Percentiles rank a stretch among this genome's conserved stretches.
phyloP scores from a whole-genome alignment of 1,140 invertebrate species.

The Drosophila sp. region DNA sequence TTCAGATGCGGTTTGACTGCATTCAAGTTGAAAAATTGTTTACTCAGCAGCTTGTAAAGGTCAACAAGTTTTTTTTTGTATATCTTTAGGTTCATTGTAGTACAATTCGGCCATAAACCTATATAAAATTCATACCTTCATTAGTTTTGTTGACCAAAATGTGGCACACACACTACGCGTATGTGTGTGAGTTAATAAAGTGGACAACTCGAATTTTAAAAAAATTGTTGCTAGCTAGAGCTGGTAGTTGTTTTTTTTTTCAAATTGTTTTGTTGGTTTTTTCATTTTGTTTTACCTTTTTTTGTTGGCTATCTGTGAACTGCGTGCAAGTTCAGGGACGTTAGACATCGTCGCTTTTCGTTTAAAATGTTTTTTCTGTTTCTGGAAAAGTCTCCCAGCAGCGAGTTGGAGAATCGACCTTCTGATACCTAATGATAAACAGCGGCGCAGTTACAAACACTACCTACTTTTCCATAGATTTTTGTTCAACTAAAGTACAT shows the following conservation, averaged over 20 bases:
- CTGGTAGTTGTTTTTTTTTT: constrained; percentile 16
- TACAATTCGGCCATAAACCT: constrained; percentile 65
- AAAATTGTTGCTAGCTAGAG: constrained; percentile 31
- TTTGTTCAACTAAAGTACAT: no score
- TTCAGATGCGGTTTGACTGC: constrained; percentile 50
- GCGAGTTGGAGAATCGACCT: background rate
- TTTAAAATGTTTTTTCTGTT: constrained; percentile 21
- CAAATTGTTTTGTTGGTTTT: background rate
- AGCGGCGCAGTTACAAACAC: background rate
- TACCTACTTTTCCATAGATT: background rate
- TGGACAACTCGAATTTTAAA: constrained; percentile 32
- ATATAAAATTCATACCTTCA: constrained; percentile 33
- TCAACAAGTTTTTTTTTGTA: constrained; percentile 60
- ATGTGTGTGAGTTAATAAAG: constrained; percentile 41
- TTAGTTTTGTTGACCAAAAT: constrained; percentile 60
- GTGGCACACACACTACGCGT: constrained; percentile 38
- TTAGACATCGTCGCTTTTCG: constrained; percentile 26
- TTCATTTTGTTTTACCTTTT: constrained; percentile 20
- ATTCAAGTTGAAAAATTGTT: constrained; percentile 47
- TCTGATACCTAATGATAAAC: background rate
- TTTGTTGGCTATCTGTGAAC: constrained; percentile 39
- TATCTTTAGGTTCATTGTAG: constrained; percentile 47
- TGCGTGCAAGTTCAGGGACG: constrained; percentile 70
- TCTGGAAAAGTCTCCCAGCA: constrained; percentile 28
- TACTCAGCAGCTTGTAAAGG: constrained; percentile 70